These are phyloP conservation scores for Erynnis tages DNA, from an alignment of 2,888 invertebrate genomes.

Conservation along the genomic window DNA sequence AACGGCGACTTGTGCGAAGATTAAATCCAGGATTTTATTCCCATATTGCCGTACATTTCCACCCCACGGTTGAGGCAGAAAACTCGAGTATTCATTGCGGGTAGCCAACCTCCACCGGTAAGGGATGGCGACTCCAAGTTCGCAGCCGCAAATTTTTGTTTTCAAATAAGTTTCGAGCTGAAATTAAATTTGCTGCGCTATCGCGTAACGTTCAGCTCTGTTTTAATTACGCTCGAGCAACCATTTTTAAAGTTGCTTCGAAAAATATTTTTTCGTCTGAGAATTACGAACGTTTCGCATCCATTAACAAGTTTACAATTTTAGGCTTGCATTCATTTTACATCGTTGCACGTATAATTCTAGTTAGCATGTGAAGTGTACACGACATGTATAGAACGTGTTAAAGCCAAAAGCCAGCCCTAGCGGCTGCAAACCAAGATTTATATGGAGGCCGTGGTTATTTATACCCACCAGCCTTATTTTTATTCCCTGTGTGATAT, in stretches of 20 bases:
- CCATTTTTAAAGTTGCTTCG: conserved; percentile 20
- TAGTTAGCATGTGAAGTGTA: not conserved
- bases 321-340: not conserved
- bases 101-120: conserved; percentile 56
- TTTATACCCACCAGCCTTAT: conserved; percentile 71
- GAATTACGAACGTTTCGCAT: conserved; percentile 2
- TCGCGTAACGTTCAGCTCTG: conserved; percentile 25
- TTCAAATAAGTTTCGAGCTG: conserved; percentile 28
- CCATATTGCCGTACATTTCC: conserved; percentile 72
- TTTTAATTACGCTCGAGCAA: conserved; percentile 24
- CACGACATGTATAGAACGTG: not conserved
- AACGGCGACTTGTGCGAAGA: conserved; percentile 73
- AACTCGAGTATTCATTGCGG: conserved; percentile 78
- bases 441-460: conserved; percentile 71
- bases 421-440: conserved; percentile 69
- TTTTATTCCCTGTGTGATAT: conserved; percentile 78
- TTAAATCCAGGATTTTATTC: conserved; percentile 79
- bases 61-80: conserved; percentile 67
- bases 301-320: conserved; percentile 10
- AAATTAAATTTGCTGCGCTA: conserved; percentile 28
- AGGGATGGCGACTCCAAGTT: conserved; percentile 50
- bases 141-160: conserved; percentile 27
- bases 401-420: conserved; percentile 60
- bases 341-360: not conserved
- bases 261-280: conserved; percentile 14